A percentile compares a stretch with the other conserved stretches of the same genome.
Conservation (phyloP, 2,113 vertebrate species). For the Cichladusa arquata region DNA sequence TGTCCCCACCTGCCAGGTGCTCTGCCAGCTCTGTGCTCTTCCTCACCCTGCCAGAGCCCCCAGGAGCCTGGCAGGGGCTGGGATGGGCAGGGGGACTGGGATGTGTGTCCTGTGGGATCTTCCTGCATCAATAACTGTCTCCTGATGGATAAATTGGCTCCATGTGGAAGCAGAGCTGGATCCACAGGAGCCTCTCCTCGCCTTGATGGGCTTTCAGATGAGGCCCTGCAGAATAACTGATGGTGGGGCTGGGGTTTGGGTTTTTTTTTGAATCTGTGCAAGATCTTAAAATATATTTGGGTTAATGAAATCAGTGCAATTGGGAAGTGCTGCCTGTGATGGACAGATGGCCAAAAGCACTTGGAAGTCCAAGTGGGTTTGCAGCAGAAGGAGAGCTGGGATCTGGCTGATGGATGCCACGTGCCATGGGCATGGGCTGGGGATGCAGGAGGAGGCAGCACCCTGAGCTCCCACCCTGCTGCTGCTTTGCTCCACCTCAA, state of each 20-base stretch:
- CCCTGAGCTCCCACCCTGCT: neutral
- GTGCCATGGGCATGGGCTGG: neutral
- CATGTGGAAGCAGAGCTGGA: neutral
- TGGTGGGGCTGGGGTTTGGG: neutral
- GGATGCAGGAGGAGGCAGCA: neutral
- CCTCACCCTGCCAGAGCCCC: neutral
- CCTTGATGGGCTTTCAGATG: neutral
- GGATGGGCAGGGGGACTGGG: accelerated
- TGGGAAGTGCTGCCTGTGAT: neutral
- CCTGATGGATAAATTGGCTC: neutral
- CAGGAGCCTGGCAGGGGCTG: neutral
- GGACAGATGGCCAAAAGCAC: conserved; percentile 41
- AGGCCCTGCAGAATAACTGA: neutral
- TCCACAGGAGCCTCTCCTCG: neutral
- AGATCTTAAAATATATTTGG: neutral
- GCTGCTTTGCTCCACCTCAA: neutral
- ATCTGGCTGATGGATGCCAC: neutral
- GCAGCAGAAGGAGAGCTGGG: neutral
- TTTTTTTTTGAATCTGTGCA: neutral
- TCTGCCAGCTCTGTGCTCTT: neutral
- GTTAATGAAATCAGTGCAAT: neutral
- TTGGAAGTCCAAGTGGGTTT: conserved; percentile 20
- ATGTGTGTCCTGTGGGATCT: neutral
- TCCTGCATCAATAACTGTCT: accelerated
- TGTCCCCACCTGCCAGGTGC: neutral